Evolutionary conservation across 2,113 vertebrate species (phyloP).

Genomic region (Channa maculata): DNA sequence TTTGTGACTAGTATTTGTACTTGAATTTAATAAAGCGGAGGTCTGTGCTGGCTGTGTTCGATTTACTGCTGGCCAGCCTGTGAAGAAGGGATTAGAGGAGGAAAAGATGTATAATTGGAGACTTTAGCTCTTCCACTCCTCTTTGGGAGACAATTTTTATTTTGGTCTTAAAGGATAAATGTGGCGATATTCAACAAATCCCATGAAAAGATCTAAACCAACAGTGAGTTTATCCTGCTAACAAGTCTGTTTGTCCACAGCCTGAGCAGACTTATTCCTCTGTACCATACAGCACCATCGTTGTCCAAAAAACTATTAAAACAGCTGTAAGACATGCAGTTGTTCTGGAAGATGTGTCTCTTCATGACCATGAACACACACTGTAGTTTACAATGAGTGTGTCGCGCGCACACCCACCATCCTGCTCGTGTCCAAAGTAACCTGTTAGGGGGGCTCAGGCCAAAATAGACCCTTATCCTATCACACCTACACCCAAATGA

Average conservation of each 20-base stretch:
- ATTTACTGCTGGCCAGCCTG: neutral
- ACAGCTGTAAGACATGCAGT: neutral
- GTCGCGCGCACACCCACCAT: neutral
- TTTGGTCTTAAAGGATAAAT: slow-evolving; percentile 18
- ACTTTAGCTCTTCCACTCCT: neutral
- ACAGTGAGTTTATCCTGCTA: neutral
- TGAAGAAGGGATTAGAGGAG: slow-evolving; percentile 4
- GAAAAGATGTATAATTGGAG: slow-evolving; percentile 4
- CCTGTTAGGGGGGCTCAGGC: too few relatives aligned
- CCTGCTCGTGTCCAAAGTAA: neutral
- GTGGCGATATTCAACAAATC: slow-evolving; percentile 11
- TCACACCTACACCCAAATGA: too few relatives aligned
- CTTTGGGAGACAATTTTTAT: neutral
- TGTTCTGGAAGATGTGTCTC: neutral
- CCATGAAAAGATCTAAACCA: slow-evolving; percentile 2
- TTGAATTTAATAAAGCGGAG: neutral
- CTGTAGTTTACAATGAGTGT: too few relatives aligned
- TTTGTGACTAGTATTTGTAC: neutral
- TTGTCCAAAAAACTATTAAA: neutral
- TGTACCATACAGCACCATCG: neutral
- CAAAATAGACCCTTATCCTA: too few relatives aligned
- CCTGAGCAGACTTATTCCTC: neutral
- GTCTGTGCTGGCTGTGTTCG: neutral
- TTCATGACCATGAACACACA: neutral
- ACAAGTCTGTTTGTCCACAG: neutral